Evolutionary conservation across 2,888 invertebrate species (phyloP).

Genomic region (Holacanthella duospinosa): DNA sequence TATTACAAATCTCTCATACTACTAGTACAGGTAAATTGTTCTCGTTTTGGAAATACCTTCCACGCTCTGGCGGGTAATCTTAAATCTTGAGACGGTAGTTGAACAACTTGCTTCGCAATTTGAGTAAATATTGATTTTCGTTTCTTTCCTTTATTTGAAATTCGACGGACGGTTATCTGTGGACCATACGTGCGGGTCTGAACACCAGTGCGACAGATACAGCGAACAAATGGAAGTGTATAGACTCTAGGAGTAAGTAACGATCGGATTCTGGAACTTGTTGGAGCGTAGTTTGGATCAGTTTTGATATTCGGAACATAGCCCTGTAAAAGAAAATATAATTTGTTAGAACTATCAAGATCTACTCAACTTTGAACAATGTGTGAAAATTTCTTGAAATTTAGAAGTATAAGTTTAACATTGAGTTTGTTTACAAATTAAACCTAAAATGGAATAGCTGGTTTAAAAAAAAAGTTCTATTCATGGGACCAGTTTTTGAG

Average conservation of each 20-base stretch:
- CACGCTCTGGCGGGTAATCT: constrained; percentile 54
- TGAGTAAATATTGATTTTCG: constrained; percentile 53
- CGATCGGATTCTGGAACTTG: constrained; percentile 46
- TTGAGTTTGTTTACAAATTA: neutral
- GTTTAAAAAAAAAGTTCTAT: neutral
- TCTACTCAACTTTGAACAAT: neutral
- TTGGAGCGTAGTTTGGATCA: constrained; percentile 38
- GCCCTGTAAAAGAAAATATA: constrained; percentile 38
- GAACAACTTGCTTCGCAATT: constrained; percentile 53
- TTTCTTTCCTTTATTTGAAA: constrained; percentile 50
- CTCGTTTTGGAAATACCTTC: constrained; percentile 42
- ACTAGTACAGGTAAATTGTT: neutral
- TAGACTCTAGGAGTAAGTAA: constrained; percentile 52
- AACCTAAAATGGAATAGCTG: neutral
- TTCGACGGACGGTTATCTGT: constrained; percentile 52
- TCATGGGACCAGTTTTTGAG: neutral
- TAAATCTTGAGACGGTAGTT: constrained; percentile 49
- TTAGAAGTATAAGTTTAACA: no score
- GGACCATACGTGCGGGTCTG: constrained; percentile 57
- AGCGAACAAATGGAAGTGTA: constrained; percentile 53
- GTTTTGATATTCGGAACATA: constrained; percentile 43
- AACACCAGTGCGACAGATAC: constrained; percentile 56
- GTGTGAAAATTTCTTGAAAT: neutral
- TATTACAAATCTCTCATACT: constrained; percentile 1
- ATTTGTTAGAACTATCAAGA: neutral